Conservation (phyloP, 2,797 vertebrate species). For the Sphenopsis melanotis region DNA sequence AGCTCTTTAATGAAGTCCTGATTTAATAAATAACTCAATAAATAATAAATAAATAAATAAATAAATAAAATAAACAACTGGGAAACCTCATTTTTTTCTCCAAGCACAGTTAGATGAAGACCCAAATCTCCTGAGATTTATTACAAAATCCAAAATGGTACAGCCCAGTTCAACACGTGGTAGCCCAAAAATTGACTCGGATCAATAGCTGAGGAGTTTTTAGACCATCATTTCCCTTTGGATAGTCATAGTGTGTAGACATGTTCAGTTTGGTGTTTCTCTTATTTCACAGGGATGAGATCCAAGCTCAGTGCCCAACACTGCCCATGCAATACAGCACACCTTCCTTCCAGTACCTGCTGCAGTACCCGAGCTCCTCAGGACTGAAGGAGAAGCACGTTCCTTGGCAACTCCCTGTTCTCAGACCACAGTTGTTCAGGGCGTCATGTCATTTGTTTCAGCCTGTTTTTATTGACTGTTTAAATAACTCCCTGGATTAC, state of each 20-base stretch:
- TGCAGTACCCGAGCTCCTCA: not conserved
- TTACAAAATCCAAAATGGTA: not conserved
- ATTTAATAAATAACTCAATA: not conserved
- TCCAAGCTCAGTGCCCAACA: not conserved
- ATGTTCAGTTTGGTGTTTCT: not conserved
- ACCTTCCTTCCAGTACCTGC: not conserved
- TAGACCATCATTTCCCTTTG: not conserved
- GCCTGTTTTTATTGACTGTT: conserved; percentile 31
- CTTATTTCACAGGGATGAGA: not conserved
- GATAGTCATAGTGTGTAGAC: not conserved
- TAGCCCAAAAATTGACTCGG: not conserved
- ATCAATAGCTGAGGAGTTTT: not conserved
- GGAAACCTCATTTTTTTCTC: not conserved
- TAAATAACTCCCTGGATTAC: conserved; percentile 25
- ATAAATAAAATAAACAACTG: not conserved
- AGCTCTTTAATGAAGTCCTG: not conserved
- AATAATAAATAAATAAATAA: not conserved
- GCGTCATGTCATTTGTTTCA: not conserved
- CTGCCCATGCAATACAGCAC: not conserved
- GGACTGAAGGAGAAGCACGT: not conserved
- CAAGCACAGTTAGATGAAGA: not conserved
- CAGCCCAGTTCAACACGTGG: not conserved
- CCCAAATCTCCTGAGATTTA: not conserved
- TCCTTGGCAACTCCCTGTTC: not conserved
- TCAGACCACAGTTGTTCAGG: not conserved